phyloP scores from a whole-genome alignment of 2,113 vertebrate species.

The Misgurnus mizolepis region DNA sequence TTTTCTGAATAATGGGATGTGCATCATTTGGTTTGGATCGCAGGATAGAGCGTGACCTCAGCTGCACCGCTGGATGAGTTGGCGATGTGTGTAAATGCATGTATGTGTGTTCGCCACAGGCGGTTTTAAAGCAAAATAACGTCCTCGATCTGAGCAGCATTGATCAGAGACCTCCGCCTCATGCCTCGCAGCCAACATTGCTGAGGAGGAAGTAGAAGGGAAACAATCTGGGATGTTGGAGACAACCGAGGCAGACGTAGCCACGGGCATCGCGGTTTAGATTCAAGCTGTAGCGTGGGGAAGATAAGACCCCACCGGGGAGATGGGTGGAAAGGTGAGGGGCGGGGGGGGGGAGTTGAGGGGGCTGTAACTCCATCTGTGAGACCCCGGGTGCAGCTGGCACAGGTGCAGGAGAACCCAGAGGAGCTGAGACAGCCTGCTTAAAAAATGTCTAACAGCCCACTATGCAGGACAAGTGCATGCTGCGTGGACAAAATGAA shows the following conservation, averaged over 20 bases:
- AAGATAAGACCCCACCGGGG: background rate
- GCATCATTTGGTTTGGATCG: conserved; percentile 43
- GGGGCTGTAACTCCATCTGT: conserved; percentile 8
- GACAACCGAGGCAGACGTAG: conserved; percentile 11
- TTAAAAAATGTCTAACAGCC: background rate
- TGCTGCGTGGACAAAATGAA: conserved; percentile 7
- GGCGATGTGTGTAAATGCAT: background rate
- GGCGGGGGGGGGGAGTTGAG: background rate
- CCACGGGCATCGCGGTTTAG: conserved; percentile 25
- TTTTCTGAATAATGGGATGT: conserved; percentile 48
- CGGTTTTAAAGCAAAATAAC: conserved; percentile 19
- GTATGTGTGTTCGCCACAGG: conserved; percentile 15
- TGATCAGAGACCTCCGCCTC: conserved; percentile 17
- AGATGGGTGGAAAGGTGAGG: background rate
- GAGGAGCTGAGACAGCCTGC: conserved; percentile 30
- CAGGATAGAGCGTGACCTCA: conserved; percentile 16
- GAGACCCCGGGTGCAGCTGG: conserved; percentile 20
- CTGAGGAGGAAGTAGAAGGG: conserved; percentile 27
- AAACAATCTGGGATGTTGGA: conserved; percentile 2
- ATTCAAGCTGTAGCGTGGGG: conserved; percentile 16
- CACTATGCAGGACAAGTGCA: background rate
- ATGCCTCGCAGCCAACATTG: conserved; percentile 4
- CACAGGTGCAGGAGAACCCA: conserved; percentile 35
- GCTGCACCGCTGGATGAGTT: background rate
- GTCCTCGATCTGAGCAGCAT: background rate